Evolutionary conservation across 2,888 invertebrate species (phyloP).

Genomic region (Ichneumon xanthorius): DNA sequence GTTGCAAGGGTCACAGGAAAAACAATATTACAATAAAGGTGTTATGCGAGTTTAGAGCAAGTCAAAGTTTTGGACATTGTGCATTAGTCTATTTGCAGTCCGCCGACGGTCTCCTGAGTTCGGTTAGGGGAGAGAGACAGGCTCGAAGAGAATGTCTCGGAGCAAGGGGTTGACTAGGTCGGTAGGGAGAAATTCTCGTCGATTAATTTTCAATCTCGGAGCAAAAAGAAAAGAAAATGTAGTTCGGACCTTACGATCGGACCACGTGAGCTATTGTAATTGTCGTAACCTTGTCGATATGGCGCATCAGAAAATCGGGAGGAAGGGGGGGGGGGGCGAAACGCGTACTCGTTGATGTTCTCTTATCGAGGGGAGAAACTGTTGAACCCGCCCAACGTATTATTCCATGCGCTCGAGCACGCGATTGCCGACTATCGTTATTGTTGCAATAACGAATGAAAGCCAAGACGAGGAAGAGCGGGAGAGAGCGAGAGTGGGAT

Average conservation of each 20-base stretch:
- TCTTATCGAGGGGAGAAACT: slow-evolving; percentile 74
- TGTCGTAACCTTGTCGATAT: slow-evolving; percentile 74
- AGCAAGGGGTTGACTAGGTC: slow-evolving; percentile 43
- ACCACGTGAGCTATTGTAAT: slow-evolving; percentile 38
- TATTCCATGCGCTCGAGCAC: slow-evolving; percentile 74
- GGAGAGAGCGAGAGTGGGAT: slow-evolving; percentile 1
- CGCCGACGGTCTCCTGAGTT: too few species aligned
- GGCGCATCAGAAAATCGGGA: slow-evolving; percentile 70
- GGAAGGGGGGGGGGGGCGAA: slow-evolving; percentile 35
- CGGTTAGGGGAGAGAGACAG: too few species aligned
- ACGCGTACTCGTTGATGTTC: slow-evolving; percentile 45
- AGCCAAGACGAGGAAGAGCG: background rate
- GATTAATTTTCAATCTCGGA: background rate
- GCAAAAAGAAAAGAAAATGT: background rate
- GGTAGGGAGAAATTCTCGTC: background rate
- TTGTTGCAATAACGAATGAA: slow-evolving; percentile 21
- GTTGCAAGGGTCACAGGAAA: too few species aligned
- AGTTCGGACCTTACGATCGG: background rate
- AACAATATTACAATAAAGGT: too few species aligned
- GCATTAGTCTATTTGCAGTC: too few species aligned
- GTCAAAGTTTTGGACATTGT: too few species aligned
- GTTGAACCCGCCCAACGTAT: slow-evolving; percentile 74
- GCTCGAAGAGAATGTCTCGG: too few species aligned
- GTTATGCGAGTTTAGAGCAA: too few species aligned
- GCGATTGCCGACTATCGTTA: slow-evolving; percentile 13